A percentile compares a stretch with the other conserved stretches of the same genome.
Evolutionary conservation across 2,113 vertebrate species (phyloP).

Genomic region (Blennius ocellaris): DNA sequence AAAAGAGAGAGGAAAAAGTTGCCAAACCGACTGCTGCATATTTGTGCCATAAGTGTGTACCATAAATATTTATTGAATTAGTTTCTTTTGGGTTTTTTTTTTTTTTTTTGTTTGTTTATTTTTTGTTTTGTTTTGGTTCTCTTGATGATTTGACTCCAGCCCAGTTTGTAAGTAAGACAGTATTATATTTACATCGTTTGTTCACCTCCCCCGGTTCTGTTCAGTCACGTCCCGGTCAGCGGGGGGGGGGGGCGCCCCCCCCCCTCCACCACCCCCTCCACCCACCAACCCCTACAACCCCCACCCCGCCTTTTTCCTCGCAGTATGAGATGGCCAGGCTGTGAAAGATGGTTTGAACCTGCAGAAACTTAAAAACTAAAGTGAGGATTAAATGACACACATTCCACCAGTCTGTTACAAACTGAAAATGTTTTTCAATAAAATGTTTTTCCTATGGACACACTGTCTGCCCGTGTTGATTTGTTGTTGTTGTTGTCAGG

Average conservation of each 20-base stretch:
- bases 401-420: slow-evolving; percentile 99
- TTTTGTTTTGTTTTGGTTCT: slow-evolving; percentile 14
- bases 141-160: slow-evolving; percentile 85
- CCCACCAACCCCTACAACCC: slow-evolving; percentile 76
- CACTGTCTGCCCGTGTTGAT: slow-evolving; percentile 44
- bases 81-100: slow-evolving; percentile 67
- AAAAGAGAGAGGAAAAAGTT: slow-evolving; percentile 78
- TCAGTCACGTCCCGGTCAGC: slow-evolving; percentile 86
- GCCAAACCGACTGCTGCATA: slow-evolving; percentile 99
- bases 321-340: slow-evolving; percentile 88
- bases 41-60: slow-evolving; percentile 99
- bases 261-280: slow-evolving; percentile 69
- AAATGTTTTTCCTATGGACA: slow-evolving; percentile 99
- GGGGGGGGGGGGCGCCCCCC: slow-evolving; percentile 71
- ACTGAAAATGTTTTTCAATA: slow-evolving; percentile 99
- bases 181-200: slow-evolving; percentile 96
- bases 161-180: slow-evolving; percentile 97
- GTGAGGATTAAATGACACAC: slow-evolving; percentile 87
- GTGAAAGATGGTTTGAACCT: slow-evolving; percentile 76
- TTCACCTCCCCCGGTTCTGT: slow-evolving; percentile 82
- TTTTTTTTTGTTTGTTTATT: slow-evolving; percentile 20
- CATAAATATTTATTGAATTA: slow-evolving; percentile 99
- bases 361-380: slow-evolving; percentile 73
- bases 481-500: no score
- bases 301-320: slow-evolving; percentile 77